Conservation (phyloP, 2,797 vertebrate genomes). For the Myoxocephalus aenaeus region DNA sequence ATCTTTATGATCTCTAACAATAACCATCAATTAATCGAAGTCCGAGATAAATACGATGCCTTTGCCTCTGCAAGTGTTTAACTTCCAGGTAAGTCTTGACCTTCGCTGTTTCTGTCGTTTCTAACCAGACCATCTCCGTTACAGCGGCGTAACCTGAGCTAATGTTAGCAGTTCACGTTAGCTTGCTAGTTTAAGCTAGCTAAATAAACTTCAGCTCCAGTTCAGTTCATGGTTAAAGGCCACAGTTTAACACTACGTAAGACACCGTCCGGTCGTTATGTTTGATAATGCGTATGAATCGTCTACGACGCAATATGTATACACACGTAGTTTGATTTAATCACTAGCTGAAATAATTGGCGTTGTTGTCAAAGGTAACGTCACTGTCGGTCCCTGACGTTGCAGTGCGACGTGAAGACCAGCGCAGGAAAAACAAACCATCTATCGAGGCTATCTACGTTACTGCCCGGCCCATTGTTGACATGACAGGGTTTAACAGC, state of each 20-base stretch:
- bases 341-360: background rate
- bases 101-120: background rate
- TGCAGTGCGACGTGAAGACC: background rate
- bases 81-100: slow-evolving; percentile 87
- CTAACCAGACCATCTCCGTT: too few relatives aligned
- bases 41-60: slow-evolving; percentile 82
- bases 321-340: background rate
- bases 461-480: too few relatives aligned
- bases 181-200: slow-evolving; percentile 17
- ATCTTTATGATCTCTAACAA: slow-evolving; percentile 4
- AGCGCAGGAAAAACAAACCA: background rate
- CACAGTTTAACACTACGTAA: background rate
- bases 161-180: background rate
- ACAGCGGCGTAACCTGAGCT: slow-evolving; percentile 6
- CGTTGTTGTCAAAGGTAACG: background rate
- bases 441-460: too few relatives aligned
- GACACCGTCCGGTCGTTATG: too few relatives aligned
- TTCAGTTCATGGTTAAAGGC: background rate
- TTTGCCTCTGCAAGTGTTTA: slow-evolving; percentile 93
- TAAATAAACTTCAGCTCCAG: background rate
- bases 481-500: background rate
- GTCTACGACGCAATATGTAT: background rate
- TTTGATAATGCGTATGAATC: background rate
- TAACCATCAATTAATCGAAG: slow-evolving; percentile 18
- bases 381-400: too few relatives aligned